These are phyloP conservation scores for Chondrilla cf. caribensis DNA, from an alignment of 37 sponge, comb jelly and placozoan genomes.

Conservation along the genomic window DNA sequence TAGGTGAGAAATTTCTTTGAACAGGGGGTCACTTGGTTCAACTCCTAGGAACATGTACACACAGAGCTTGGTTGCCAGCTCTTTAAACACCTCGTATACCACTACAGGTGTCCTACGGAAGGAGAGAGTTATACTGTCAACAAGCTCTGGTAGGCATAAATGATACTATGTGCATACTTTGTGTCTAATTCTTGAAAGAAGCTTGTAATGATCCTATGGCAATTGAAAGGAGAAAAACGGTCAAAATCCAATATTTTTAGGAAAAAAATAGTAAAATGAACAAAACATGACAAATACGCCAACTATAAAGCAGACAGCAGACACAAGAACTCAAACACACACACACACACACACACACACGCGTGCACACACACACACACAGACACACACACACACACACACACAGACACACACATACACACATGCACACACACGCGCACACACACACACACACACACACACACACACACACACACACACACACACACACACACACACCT, in stretches of 20 bases:
- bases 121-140: background rate
- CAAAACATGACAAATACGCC: too few relatives aligned
- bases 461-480: background rate
- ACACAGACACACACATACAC: background rate
- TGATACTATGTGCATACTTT: background rate
- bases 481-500: conserved; percentile 12
- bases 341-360: conserved; percentile 12
- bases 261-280: too few relatives aligned
- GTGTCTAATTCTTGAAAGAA: background rate
- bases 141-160: background rate
- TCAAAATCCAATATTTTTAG: too few relatives aligned
- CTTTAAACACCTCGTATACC: conserved; percentile 70
- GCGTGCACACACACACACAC: background rate
- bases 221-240: too few relatives aligned
- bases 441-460: background rate
- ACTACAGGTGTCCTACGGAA: conserved; percentile 42
- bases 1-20: conserved; percentile 48
- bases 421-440: background rate
- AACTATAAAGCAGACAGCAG: background rate
- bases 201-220: background rate
- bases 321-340: background rate
- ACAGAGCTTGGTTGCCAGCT: conserved; percentile 56
- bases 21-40: conserved; percentile 28
- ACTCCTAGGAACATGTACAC: conserved; percentile 66
- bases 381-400: background rate